Conservation (phyloP, 2,113 vertebrate species). For the Phylloscopus trochiloides region DNA sequence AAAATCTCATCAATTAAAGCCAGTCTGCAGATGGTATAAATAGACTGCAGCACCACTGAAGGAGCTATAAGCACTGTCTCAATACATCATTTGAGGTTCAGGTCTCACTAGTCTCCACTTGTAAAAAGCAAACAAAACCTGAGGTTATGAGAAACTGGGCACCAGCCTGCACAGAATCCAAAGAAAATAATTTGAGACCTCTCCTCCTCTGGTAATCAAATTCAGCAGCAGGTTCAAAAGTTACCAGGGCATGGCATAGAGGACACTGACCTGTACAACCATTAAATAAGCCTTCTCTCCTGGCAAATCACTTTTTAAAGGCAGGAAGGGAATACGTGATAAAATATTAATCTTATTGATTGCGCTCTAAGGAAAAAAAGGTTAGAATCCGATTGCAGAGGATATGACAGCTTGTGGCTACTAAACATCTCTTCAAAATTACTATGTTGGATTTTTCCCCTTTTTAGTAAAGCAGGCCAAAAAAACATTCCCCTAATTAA, state of each 20-base stretch:
- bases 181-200: background rate
- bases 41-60: background rate
- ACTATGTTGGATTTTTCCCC: background rate
- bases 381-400: background rate
- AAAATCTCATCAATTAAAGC: constrained; percentile 10
- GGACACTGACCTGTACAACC: background rate
- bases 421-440: background rate
- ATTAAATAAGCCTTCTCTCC: background rate
- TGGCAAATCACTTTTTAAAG: background rate
- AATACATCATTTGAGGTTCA: background rate
- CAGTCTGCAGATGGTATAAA: background rate
- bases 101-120: background rate
- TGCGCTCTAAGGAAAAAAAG: background rate
- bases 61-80: background rate
- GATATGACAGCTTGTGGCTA: background rate
- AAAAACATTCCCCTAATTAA: background rate
- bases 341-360: constrained; percentile 24
- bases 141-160: background rate
- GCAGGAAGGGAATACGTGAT: background rate
- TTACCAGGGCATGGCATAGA: background rate
- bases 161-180: background rate
- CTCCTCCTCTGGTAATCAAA: background rate
- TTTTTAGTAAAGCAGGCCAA: background rate
- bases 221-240: background rate
- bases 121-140: background rate